Evolutionary conservation across 2,113 vertebrate genomes (phyloP).

Genomic region (Carlito syrichta): DNA sequence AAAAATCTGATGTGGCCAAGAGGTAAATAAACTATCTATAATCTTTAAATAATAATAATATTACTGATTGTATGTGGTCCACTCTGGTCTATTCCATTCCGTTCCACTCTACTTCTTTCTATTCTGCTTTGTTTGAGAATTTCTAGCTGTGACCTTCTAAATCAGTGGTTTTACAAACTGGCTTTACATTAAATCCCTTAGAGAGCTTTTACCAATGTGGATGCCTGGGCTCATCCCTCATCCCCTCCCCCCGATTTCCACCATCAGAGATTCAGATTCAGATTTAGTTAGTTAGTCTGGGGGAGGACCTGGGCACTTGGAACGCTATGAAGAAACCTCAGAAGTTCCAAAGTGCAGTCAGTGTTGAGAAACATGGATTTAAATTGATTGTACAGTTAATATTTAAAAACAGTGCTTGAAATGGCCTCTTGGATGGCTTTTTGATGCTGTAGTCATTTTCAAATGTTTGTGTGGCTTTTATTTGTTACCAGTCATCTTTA

Average conservation of each 20-base stretch:
- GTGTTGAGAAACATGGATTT: neutral
- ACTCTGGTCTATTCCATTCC: neutral
- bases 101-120: neutral
- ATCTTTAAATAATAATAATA: no score
- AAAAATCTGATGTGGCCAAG: no score
- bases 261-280: neutral
- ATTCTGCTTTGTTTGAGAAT: neutral
- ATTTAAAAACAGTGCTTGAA: constrained; percentile 17
- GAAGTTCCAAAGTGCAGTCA: neutral
- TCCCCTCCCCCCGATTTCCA: neutral
- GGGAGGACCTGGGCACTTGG: neutral
- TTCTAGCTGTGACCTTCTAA: neutral
- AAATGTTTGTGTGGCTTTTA: neutral
- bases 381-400: neutral
- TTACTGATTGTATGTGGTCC: neutral
- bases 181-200: neutral
- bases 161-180: neutral
- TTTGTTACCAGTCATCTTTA: no score
- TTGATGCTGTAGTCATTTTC: neutral
- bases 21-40: no score
- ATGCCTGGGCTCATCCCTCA: neutral
- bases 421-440: neutral
- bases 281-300: constrained; percentile 4
- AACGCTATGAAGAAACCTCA: neutral
- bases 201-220: neutral